Base-by-base conservation (phyloP, 1,140 invertebrate genomes). In the Scaptomyza hsui region DNA sequence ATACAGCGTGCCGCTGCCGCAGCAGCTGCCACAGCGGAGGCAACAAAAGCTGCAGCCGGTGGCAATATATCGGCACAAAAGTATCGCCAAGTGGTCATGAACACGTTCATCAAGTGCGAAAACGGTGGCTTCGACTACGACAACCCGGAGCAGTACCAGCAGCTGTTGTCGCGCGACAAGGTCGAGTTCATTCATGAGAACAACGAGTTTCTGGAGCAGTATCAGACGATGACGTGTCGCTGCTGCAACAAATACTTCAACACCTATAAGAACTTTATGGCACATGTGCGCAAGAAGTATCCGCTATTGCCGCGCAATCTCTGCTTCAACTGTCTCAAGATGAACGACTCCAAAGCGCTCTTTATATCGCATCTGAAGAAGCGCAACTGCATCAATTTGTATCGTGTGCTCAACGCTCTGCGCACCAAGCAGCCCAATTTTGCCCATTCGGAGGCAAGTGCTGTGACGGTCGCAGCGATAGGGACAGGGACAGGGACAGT, bases 231-330 rank as follows among this genome's bases (percentile, higher is more conserved):
- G 89, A 91, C 85, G 3, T 91, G 91, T 41, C 90, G 82, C 35
- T 91, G 91, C 45, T 91, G 91, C 61, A 81, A 72, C 60, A 89
- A 89, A 47, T 78, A 69, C 48, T 91, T 89, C 35, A 80, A 72
- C 44, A 90, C 89, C 5, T 91, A 91, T 47, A 91, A 91, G 68
- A 89, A 90, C 56, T 91, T 91, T 42, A 91, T 91, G 91, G 91
- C 90, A n/a, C 91, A 91, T 47, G 91, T 91, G 56, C 82, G 91
- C 39, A 91, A 91, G 44, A 91, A 91, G 73, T 91, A 91, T 70
- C 77, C 81, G 9, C 52, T 72, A 41, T 49, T 91, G 68, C 86
- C 91, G 41, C 75, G 91, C 39, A 91, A 91, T 39, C 56, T 91
- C 0, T 91, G 91, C 69, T 91, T 91, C 55, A 91, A 91, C 42